A percentile compares a stretch with the other conserved stretches of the same genome.
These are phyloP conservation scores for Thysanoteuthis rhombus DNA, from an alignment of 2,888 invertebrate species.

Conservation along the genomic window DNA sequence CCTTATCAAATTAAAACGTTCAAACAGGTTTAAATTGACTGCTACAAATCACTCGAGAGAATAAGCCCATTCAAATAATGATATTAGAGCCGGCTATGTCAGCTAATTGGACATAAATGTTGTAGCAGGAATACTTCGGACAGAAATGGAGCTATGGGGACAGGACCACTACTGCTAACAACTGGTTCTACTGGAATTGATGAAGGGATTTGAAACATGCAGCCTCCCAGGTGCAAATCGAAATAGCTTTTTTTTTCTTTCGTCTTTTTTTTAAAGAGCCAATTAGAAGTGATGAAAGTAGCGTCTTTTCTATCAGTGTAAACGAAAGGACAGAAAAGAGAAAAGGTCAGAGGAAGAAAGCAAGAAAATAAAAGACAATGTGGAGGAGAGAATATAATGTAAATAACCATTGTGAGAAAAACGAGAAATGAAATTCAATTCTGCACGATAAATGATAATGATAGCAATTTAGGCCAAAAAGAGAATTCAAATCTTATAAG, in stretches of 20 bases:
- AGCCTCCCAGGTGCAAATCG: neutral
- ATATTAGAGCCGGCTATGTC: constrained; percentile 12
- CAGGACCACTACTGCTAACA: neutral
- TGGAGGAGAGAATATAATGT: too few relatives aligned
- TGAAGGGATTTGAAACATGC: neutral
- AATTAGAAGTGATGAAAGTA: neutral
- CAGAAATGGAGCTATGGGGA: constrained; percentile 12
- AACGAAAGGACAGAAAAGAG: neutral
- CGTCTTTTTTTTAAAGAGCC: neutral
- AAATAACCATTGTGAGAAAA: too few relatives aligned
- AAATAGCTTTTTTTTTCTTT: neutral
- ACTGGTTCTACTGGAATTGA: neutral
- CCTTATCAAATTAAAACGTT: neutral
- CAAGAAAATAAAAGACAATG: neutral
- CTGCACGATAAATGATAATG: too few relatives aligned
- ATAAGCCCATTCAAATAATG: constrained; percentile 12
- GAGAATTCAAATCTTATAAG: too few relatives aligned
- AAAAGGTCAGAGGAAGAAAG: neutral
- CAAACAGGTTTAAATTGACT: constrained; percentile 12
- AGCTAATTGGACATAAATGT: neutral
- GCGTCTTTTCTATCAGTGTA: neutral
- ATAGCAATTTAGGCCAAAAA: too few relatives aligned
- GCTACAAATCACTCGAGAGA: constrained; percentile 12
- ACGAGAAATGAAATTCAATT: too few relatives aligned
- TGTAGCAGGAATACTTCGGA: neutral